Evolutionary conservation across 2,888 invertebrate species (phyloP).

Genomic region (Coenonympha glycerion): DNA sequence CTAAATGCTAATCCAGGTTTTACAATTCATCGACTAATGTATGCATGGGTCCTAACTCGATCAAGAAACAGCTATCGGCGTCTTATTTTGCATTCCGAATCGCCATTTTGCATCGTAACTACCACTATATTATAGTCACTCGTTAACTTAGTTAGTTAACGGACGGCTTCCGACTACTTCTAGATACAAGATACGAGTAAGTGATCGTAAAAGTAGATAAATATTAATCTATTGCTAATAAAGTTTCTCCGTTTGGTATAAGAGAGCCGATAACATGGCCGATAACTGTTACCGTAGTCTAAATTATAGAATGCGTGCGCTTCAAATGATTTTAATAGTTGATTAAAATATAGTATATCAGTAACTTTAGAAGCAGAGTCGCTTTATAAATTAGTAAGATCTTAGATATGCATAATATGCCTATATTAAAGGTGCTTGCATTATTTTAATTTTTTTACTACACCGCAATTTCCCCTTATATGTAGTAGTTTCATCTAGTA

Average conservation of each 20-base stretch:
- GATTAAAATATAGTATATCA: neutral
- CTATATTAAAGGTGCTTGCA: no score
- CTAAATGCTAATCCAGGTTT: slow-evolving; percentile 18
- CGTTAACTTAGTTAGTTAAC: slow-evolving; percentile 19
- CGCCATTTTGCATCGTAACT: slow-evolving; percentile 22
- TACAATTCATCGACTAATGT: slow-evolving; percentile 17
- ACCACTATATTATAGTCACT: slow-evolving; percentile 2
- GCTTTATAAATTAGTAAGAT: neutral
- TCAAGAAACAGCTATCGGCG: slow-evolving; percentile 22
- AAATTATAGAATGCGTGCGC: neutral
- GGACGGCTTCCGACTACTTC: slow-evolving; percentile 8
- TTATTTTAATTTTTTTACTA: no score
- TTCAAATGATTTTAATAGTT: neutral
- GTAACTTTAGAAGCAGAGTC: neutral
- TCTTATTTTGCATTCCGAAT: slow-evolving; percentile 24
- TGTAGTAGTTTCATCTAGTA: no score
- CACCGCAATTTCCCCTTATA: no score
- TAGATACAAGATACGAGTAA: slow-evolving; percentile 8
- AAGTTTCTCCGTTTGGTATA: slow-evolving; percentile 7
- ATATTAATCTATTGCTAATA: slow-evolving; percentile 5
- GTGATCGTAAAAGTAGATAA: slow-evolving; percentile 9
- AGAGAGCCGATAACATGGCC: neutral
- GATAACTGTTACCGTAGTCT: neutral
- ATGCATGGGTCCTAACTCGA: slow-evolving; percentile 19
- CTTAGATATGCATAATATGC: no score